A percentile compares a stretch with the other conserved stretches of the same genome.
phyloP scores from a whole-genome alignment of 2,113 vertebrate species.

The Formicarius rufipectus region DNA sequence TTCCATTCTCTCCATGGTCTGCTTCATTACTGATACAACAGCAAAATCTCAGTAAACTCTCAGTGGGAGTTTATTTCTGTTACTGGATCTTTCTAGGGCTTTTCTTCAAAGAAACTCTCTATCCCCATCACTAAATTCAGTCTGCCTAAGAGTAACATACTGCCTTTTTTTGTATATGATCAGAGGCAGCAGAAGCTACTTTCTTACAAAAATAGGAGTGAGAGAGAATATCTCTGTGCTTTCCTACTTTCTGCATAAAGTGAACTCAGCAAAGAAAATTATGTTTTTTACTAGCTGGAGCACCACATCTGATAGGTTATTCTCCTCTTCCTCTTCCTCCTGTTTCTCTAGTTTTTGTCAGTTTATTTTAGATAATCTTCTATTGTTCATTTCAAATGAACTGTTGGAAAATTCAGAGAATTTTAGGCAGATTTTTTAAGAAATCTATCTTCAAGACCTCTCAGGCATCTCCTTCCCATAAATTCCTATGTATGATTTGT shows the following conservation, averaged over 20 bases:
- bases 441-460: background rate
- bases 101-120: slow-evolving; percentile 23
- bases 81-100: background rate
- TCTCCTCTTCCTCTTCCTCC: background rate
- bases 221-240: background rate
- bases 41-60: background rate
- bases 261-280: background rate
- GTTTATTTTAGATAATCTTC: background rate
- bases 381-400: background rate
- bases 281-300: background rate
- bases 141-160: background rate
- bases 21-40: background rate
- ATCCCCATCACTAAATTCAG: background rate
- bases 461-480: background rate
- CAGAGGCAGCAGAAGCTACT: background rate
- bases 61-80: background rate
- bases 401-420: background rate
- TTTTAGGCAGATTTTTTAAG: background rate
- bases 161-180: background rate
- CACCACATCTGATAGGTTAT: background rate
- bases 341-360: background rate
- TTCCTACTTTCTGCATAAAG: background rate
- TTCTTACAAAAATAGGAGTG: background rate
- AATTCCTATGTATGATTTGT: background rate
- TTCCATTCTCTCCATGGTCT: background rate